Base-by-base conservation (phyloP, 2,888 invertebrate species). In the Pseudococcus longispinus region DNA sequence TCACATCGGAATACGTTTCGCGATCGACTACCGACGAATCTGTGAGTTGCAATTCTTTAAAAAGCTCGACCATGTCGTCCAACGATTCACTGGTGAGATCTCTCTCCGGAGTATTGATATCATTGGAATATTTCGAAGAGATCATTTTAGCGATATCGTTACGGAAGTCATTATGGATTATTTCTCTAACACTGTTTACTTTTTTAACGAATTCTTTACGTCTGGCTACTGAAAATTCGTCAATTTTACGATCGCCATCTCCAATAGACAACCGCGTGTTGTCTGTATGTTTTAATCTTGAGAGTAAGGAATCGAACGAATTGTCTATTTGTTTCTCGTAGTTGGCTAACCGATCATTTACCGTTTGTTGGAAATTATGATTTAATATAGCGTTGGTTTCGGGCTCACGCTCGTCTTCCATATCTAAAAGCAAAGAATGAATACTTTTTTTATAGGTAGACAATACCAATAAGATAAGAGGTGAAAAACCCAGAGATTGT, bases 171-270 rank as follows among this genome's bases (percentile, higher is more conserved):
- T 29, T 15, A 9, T 5, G 70, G 6, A 70, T 29, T 6, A 70
- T 29, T 29, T 70, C 29, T 70, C 29, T 29, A 6, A 70, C 6
- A 18, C 6, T 15, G 18, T 29, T 70, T 1, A 70, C 70, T 70
- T 18, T 70, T 70, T 70, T 29, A 70, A 70, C 29, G 70, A 70
- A 70, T 70, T 70, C 70, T 70, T 70, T 70, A 26, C 29, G 29
- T 26, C 70, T 26, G n/a, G 29, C 29, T 70, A 6, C 2, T 13
- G 15, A 29, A 32, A 70, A 70, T 70, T 70, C 70, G 29, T 18
- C 18, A 8, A 23, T 0, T 29, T 29, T 29, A 15, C 29, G 4
- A 29, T 70, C 70, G 15, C 70, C 26, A 15, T 29, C 70, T 13
- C 70, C 15, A 29, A 18, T 29, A 9, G 23, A 60, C 23, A 2